Evolutionary conservation across 2,797 vertebrate genomes (phyloP), one percentile per base, ranked within the genome.

Genomic region (Bradypodion ventrale): DNA sequence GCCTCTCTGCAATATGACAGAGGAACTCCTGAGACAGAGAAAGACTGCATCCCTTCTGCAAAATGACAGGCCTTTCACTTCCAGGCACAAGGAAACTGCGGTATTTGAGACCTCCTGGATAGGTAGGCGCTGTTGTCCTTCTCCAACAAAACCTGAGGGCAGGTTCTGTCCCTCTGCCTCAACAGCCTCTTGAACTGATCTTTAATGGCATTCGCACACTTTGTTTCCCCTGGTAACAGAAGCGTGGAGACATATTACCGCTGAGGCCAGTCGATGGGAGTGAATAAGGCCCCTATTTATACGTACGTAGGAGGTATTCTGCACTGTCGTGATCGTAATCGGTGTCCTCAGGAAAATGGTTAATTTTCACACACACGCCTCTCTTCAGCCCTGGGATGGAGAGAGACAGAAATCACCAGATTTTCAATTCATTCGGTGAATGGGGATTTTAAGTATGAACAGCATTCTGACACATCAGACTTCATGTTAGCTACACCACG

Each of bases 261-360:
- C 56, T 2, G 10, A 75, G 40, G 40, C 72, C 84, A 49, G 77
- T 65, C 44, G 19, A 85, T 3, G 21, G 56, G 63, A 82, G 82
- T 85, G 79, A 82, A 85, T 82, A 85, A 82, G 52, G 73, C 84
- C 56, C 78, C 65, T 63, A 82, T 85, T 85, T 85, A 60, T 84
- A 97, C 98, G 96, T 97, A 98, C 98, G 96, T 92, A 98, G 95
- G 92, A 98, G 97, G 84, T 99, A 98, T 95, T 99, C 98, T 68
- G 98, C 97, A 87, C 98, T 98, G 88, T 99, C 98, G 77, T 99
- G 98, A 95, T 99, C 98, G 87, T 98, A 99, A 94, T 99, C 98
- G 49, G 97, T 98, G 83, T 99, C 98, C 92, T 99, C 98, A 21
- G 98, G 98, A 93, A 98, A 98, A 90, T 99, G 98, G 93, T 99